Base-by-base conservation (phyloP, 2,797 vertebrate species). In the Botia almorhae region DNA sequence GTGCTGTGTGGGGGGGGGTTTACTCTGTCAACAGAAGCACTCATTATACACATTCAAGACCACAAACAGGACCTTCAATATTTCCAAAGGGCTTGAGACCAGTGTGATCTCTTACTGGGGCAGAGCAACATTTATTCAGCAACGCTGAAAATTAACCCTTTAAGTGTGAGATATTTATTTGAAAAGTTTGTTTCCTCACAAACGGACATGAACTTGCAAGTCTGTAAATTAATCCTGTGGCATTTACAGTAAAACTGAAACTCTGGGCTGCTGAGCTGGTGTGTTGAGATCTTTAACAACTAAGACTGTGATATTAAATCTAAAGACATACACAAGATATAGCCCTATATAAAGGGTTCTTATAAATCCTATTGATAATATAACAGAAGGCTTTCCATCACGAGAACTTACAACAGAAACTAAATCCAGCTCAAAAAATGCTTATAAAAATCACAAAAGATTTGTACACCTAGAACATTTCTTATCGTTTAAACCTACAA, bases 61-160 rank as follows among this genome's bases (percentile, higher is more conserved):
- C 76, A 80, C 60, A 76, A 74, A 76, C 74, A 60, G 56, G 73
- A 75, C 82, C 77, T 82, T 68, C 75, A 80, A 85, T 70, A 77
- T 69, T 82, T 76, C 53, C 72, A n/a, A 55, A 67, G 55, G 13
- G 12, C 68, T 58, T 48, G 63, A 10, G 17, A 68, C 21, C 55
- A 71, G 53, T 51, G 23, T 53, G n/a, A 48, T 50, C 50, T 56
- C 73, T 73, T 48, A n/a, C 48, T 67, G 16, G 73, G 46, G 21
- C 33, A 64, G 17, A 80, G 78, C 7, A 46, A 5, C 2, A 1
- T 72, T 36, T 61, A 71, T 71, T 21, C 2, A 7, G 26, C 61
- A 26, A 51, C n/a, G 56, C 43, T 51, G 51, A 55, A 46, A 39
- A 29, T 29, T n/a, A 0, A 43, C 39, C 8, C 16, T 65, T 65